Base-by-base conservation (phyloP, 2,113 vertebrate genomes). In the Gyps fulvus region DNA sequence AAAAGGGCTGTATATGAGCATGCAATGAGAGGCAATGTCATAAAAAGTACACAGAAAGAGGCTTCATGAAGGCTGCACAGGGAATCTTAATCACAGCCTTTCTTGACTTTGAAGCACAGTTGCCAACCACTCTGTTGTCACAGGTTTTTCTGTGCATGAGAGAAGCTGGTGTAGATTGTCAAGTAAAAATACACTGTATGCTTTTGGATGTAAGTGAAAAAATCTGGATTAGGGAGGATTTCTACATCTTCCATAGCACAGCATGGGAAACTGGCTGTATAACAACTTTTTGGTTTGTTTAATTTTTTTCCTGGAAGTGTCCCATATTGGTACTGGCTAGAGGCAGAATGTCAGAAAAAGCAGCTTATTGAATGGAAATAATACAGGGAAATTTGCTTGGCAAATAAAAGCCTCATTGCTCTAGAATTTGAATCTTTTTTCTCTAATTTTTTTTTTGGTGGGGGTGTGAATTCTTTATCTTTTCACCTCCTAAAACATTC, bases 251-350 rank as follows among this genome's bases (percentile, higher is more conserved):
- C 34, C 31, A 38, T 31, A 78, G 45, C 34, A 74, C 42, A 70
- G 42, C 29, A 73, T 19, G 11, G 27, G 52, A 76, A 82, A 71
- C n/a, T 7, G 4, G 17, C 57, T 83, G 12, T 40, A 70, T 22
- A 40, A 36, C 10, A 65, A 61, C 7, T 9, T 82, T 82, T 81
- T 73, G 10, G 8, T 45, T 84, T 65, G 40, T 61, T 42, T 31
- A 7, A 5, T 81, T 77, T 91, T 85, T 85, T 91, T 81, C 40
- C 18, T 77, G 31, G 21, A 70, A 62, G 25, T 31, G 15, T 82
- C 78, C 20, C 16, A 3, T 87, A n/a, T 32, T 77, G 22, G 40
- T 73, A 59, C n/a, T 5, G 0, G 0, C 3, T 38, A 72, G 69
- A 69, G 38, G 18, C 31, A 74, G 63, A 78, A 65, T 63, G 29